phyloP scores from a whole-genome alignment of 2,113 vertebrate genomes.

The Cisticola juncidis region DNA sequence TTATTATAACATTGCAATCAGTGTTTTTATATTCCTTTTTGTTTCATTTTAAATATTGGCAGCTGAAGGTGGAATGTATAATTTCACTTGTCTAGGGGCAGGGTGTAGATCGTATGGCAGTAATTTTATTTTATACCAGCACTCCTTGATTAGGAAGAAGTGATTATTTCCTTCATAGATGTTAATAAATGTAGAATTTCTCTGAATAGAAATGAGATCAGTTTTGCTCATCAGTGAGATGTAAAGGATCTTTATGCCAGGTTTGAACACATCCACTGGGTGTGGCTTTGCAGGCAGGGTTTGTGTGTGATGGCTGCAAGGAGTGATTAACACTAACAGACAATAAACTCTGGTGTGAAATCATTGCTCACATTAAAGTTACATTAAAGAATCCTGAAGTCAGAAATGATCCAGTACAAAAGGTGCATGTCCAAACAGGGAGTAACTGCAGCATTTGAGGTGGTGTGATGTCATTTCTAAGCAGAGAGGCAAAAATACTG shows the following conservation, averaged over 20 bases:
- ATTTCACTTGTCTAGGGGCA: not conserved
- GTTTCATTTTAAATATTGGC: not conserved
- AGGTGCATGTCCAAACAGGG: not conserved
- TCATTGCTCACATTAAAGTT: not conserved
- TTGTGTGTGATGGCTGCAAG: not conserved
- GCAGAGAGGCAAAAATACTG: not conserved
- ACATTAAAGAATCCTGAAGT: not conserved
- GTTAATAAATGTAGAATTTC: not conserved
- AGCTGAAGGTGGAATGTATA: not conserved
- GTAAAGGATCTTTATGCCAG: not conserved
- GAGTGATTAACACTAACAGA: not conserved
- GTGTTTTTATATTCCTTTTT: not conserved
- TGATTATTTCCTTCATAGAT: not conserved
- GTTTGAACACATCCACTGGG: not conserved
- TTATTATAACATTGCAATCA: not conserved
- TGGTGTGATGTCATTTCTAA: not conserved
- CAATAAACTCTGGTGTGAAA: not conserved
- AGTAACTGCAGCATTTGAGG: not conserved
- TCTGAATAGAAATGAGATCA: not conserved
- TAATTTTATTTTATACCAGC: not conserved
- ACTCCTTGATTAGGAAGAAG: not conserved
- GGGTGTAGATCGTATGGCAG: not conserved
- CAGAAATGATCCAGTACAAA: not conserved
- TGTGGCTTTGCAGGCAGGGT: not conserved
- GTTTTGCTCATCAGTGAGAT: not conserved